Conservation (phyloP, 2,888 invertebrate genomes). For the Lacanobia wlatinum region DNA sequence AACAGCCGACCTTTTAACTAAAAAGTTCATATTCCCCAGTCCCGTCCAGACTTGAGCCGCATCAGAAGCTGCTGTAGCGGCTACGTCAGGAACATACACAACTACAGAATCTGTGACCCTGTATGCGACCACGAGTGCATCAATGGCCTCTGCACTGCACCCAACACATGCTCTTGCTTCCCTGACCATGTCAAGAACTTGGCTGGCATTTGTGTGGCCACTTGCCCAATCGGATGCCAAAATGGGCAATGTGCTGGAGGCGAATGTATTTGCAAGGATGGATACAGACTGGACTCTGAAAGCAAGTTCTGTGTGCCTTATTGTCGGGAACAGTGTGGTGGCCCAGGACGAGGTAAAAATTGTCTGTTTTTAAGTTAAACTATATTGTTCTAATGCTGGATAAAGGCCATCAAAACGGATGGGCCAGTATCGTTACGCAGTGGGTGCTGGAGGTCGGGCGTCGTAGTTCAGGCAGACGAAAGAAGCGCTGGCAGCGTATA, state of each 20-base stretch:
- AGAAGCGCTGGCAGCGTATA: too few relatives aligned
- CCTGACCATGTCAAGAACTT: conserved; percentile 91
- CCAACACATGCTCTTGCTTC: conserved; percentile 92
- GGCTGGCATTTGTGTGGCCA: conserved; percentile 91
- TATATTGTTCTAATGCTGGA: too few relatives aligned
- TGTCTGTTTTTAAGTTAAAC: too few relatives aligned
- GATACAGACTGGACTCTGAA: conserved; percentile 90
- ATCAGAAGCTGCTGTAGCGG: conserved; percentile 94
- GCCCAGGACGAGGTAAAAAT: conserved; percentile 78
- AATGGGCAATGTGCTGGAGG: conserved; percentile 92
- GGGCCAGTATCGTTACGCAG: too few relatives aligned
- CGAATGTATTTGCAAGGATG: conserved; percentile 92
- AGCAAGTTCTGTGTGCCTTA: conserved; percentile 91
- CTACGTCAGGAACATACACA: conserved; percentile 91
- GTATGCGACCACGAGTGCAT: conserved; percentile 91
- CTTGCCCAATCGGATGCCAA: conserved; percentile 93
- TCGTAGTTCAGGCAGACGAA: too few relatives aligned
- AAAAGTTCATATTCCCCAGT: conserved; percentile 77
- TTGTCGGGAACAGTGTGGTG: conserved; percentile 89
- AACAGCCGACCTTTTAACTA: not conserved
- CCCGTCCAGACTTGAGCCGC: conserved; percentile 91
- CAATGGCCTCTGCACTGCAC: conserved; percentile 92
- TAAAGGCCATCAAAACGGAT: too few relatives aligned
- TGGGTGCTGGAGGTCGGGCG: too few relatives aligned
- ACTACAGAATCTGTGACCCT: conserved; percentile 91